Percentiles rank a stretch among this genome's conserved stretches.
These are phyloP conservation scores for Tachuris rubrigastra DNA, from an alignment of 2,113 vertebrate species.

Conservation along the genomic window DNA sequence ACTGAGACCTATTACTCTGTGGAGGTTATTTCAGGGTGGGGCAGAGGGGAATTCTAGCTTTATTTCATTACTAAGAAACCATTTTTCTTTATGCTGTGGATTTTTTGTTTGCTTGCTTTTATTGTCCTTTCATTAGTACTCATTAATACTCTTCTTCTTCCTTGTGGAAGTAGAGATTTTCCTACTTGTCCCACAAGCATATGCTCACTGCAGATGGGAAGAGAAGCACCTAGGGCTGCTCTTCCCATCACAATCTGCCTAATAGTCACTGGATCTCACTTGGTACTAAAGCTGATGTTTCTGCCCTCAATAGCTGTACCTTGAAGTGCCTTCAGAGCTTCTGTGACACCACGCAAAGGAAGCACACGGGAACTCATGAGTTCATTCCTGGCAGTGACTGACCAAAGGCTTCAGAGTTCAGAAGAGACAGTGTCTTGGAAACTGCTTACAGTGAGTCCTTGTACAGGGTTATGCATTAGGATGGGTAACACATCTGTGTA, in stretches of 20 bases:
- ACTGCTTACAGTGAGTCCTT: neutral
- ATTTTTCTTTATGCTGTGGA: neutral
- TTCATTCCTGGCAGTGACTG: neutral
- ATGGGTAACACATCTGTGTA: neutral
- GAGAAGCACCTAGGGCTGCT: neutral
- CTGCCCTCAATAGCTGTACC: neutral
- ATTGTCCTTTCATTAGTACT: neutral
- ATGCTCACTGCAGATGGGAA: accelerated
- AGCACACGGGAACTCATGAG: neutral
- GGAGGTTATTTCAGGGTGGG: neutral
- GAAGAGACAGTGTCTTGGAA: neutral
- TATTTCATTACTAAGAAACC: neutral
- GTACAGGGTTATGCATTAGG: neutral
- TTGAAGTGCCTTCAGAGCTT: neutral
- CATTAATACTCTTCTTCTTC: neutral
- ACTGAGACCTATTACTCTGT: neutral
- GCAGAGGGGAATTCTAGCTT: neutral
- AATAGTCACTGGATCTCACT: neutral
- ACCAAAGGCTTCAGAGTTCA: neutral
- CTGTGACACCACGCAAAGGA: neutral
- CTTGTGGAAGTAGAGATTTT: neutral
- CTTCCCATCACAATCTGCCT: neutral
- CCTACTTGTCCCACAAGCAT: neutral
- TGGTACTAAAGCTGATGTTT: neutral
- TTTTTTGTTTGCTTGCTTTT: neutral